Evolutionary conservation across 2,797 vertebrate genomes (phyloP).

Genomic region (Diglossa cyanea): DNA sequence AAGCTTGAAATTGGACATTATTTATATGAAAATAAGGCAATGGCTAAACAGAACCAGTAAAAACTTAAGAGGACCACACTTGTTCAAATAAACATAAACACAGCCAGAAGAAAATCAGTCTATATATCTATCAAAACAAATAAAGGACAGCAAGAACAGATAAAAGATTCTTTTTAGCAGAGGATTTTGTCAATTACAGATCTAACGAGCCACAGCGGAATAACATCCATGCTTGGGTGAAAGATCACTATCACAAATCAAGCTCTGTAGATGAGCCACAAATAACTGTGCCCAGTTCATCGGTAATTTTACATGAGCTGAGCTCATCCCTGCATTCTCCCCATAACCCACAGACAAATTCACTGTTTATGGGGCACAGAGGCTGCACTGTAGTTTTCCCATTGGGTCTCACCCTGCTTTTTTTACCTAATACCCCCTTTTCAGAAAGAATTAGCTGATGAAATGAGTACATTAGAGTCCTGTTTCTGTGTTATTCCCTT

Average conservation of each 20-base stretch:
- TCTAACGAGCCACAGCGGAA: constrained; percentile 54
- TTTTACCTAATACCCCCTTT: background rate
- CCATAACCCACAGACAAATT: background rate
- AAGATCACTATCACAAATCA: constrained; percentile 56
- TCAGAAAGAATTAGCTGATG: background rate
- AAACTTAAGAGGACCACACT: background rate
- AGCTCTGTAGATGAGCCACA: background rate
- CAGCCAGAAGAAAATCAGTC: background rate
- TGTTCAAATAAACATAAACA: background rate
- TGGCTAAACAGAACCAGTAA: background rate
- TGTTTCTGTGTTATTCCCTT: background rate
- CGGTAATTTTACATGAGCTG: background rate
- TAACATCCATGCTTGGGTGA: constrained; percentile 49
- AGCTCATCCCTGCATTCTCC: constrained; percentile 14
- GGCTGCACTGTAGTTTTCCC: background rate
- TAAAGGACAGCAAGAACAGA: background rate
- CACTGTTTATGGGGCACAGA: background rate
- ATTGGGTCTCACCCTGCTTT: background rate
- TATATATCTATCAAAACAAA: background rate
- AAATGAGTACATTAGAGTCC: background rate
- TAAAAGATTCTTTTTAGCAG: background rate
- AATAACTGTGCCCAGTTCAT: background rate
- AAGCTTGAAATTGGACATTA: background rate
- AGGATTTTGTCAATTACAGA: constrained; percentile 61
- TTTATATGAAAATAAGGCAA: background rate